Conservation (phyloP, 2,797 vertebrate species). For the Telmatherina bonti region DNA sequence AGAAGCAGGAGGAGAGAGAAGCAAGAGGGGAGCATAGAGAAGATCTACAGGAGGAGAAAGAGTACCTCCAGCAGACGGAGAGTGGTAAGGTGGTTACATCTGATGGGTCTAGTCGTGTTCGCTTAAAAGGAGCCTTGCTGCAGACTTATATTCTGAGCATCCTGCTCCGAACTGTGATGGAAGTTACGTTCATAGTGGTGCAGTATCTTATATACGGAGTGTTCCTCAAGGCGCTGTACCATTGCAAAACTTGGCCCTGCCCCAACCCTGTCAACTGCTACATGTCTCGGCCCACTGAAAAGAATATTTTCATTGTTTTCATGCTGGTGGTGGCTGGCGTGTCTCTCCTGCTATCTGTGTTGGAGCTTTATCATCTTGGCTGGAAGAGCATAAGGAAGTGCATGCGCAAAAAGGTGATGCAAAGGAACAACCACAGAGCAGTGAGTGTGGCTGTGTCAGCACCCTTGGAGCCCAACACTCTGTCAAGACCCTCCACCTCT, state of each 20-base stretch:
- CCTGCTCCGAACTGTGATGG: conserved; percentile 93
- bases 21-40: conserved; percentile 69
- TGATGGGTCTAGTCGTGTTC: conserved; percentile 81
- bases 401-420: conserved; percentile 60
- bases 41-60: conserved; percentile 83
- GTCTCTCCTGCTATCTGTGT: conserved; percentile 91
- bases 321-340: conserved; percentile 94
- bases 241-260: conserved; percentile 90
- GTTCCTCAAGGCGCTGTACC: conserved; percentile 91
- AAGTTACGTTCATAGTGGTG: conserved; percentile 93
- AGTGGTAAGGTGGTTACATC: conserved; percentile 51
- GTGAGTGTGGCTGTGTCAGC: conserved; percentile 45
- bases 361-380: conserved; percentile 92
- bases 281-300: conserved; percentile 96
- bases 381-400: conserved; percentile 88
- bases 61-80: conserved; percentile 82
- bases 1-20: conserved; percentile 82
- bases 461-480: conserved; percentile 54
- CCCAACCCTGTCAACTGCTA: conserved; percentile 97
- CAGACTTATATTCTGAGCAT: conserved; percentile 95
- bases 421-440: conserved; percentile 32
- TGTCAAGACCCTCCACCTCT: conserved; percentile 63
- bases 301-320: conserved; percentile 97
- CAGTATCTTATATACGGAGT: conserved; percentile 96
- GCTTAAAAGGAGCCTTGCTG: conserved; percentile 89